Percentiles rank a stretch among this genome's conserved stretches.
phyloP scores from a whole-genome alignment of 2,113 vertebrate genomes.

The Carollia perspicillata region DNA sequence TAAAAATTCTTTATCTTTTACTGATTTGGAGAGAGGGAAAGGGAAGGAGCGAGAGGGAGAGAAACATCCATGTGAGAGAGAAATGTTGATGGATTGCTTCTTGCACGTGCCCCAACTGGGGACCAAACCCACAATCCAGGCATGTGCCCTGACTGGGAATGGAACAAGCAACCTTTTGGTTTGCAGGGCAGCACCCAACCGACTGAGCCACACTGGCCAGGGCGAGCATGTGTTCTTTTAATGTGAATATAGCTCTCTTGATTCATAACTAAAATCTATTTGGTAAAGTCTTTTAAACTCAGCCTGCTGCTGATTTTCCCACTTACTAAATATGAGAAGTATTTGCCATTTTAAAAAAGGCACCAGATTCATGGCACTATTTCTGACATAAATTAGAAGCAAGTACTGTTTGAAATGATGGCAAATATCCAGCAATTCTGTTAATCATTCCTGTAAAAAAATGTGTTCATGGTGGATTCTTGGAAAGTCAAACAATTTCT shows the following conservation, averaged over 20 bases:
- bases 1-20: no score
- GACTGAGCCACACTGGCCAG: no score
- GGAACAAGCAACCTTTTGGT: no score
- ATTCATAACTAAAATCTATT: not conserved
- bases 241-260: not conserved
- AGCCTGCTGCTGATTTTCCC: not conserved
- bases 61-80: no score
- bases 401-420: not conserved
- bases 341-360: not conserved
- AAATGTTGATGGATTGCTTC: no score
- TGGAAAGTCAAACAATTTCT: conserved; percentile 4
- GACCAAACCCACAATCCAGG: no score
- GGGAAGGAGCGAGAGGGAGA: no score
- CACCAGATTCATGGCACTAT: not conserved
- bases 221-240: not conserved
- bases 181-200: no score
- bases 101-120: no score
- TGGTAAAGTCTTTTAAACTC: not conserved
- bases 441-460: not conserved
- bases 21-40: no score
- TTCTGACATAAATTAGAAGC: not conserved
- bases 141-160: no score
- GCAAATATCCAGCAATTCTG: not conserved
- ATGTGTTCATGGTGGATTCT: not conserved
- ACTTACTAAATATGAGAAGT: not conserved